A percentile compares a stretch with the other conserved stretches of the same genome.
These are phyloP conservation scores for Tipula unca DNA, from an alignment of 2,888 invertebrate genomes.

Conservation along the genomic window DNA sequence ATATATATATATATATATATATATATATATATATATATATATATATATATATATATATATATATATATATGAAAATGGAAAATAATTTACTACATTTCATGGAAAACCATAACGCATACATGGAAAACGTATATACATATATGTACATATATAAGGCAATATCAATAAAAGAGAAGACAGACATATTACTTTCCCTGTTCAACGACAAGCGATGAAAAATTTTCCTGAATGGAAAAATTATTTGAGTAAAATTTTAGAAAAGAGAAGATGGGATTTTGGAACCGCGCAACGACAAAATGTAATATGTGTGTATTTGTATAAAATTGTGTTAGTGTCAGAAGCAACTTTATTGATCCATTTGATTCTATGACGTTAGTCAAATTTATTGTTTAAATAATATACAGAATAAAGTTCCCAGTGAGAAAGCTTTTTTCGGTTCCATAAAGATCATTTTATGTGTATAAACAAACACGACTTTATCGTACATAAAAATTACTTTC, in stretches of 20 bases:
- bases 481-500: background rate
- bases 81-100: background rate
- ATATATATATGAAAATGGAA: background rate
- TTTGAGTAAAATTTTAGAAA: background rate
- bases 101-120: background rate
- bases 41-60: background rate
- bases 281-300: slow-evolving; percentile 16
- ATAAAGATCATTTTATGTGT: background rate
- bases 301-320: background rate
- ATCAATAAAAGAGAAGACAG: background rate
- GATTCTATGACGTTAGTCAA: slow-evolving; percentile 8
- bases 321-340: background rate
- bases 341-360: background rate
- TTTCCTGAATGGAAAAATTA: background rate
- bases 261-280: background rate
- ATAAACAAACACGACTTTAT: background rate
- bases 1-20: too few relatives aligned
- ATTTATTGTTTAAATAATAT: background rate
- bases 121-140: background rate
- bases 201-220: background rate
- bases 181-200: background rate
- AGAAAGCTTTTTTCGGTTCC: background rate
- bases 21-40: too few relatives aligned
- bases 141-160: background rate
- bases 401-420: background rate